phyloP scores from a whole-genome alignment of 1,140 invertebrate genomes.

The Hestina assimilis region DNA sequence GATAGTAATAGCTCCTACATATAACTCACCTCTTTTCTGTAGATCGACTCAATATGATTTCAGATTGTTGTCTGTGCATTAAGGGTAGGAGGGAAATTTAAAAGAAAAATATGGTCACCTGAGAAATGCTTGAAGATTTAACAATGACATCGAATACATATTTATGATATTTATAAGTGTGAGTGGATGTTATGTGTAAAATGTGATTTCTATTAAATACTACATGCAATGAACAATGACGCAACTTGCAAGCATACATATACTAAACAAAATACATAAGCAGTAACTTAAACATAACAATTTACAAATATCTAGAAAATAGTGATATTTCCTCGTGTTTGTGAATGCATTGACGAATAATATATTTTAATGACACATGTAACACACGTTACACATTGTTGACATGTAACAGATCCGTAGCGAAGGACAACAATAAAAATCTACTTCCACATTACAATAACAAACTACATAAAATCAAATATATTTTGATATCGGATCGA shows the following conservation, averaged over 20 bases:
- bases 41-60: conserved; percentile 6
- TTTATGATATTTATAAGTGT: conserved; percentile 58
- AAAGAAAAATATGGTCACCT: conserved; percentile 56
- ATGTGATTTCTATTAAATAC: conserved; percentile 64
- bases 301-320: neutral
- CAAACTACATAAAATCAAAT: neutral
- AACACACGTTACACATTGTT: neutral
- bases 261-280: conserved; percentile 12
- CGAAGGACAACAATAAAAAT: neutral
- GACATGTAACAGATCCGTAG: too few relatives aligned
- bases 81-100: conserved; percentile 33
- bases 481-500: neutral
- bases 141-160: conserved; percentile 52
- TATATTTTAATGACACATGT: neutral
- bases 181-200: conserved; percentile 55
- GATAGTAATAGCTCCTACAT: conserved; percentile 27
- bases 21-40: conserved; percentile 66
- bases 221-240: conserved; percentile 55
- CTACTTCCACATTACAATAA: too few relatives aligned
- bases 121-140: conserved; percentile 73
- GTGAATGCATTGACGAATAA: neutral
- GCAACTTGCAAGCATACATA: conserved; percentile 55
- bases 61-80: conserved; percentile 1
- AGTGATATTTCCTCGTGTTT: neutral
- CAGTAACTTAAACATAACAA: neutral